Evolutionary conservation across 2,888 invertebrate species (phyloP), one percentile per base, ranked within the genome.

Genomic region (Agriopis leucophaearia): DNA sequence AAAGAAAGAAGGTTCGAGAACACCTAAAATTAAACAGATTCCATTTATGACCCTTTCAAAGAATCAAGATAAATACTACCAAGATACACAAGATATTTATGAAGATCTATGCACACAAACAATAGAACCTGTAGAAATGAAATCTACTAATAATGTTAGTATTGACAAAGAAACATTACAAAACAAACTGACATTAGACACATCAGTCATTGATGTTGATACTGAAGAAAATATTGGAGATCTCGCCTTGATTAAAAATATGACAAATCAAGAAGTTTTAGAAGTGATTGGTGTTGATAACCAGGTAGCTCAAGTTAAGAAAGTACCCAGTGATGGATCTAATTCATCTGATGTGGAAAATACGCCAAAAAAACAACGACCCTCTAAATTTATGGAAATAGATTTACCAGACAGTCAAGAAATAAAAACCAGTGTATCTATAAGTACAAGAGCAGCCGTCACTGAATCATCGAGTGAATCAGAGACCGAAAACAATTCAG

Each of bases 351-450:
- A 91, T 71, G 16, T 79, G 12, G 89, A 90, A 71, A 59, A 63
- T 10, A 89, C 89, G 12, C 90, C 91, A 0, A 88, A 84, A 77
- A 92, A 90, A 78, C 68, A 79, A n/a, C 76, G 78, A 15, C 73
- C 81, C 2, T 74, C 83, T 9, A 81, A 81, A 64, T 83, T 89
- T 52, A 83, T 88, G 70, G 82, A 85, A 35, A 85, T 81, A 0
- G 90, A 91, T 66, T 80, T 92, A 62, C 92, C 91, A 1, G 82
- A 85, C 58, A 93, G 91, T 68, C 90, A 91, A 79, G 91, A 94
- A 83, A 93, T 92, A 54, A 88, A 89, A 78, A 84, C 78, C 9
- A 83, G 78, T 73, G 80, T 89, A 6, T 75, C 82, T 18, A 65
- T 77, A 9, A 73, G 70, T 51, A 52, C 72, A 4, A 84, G 75